Evolutionary conservation across 2,888 invertebrate species (phyloP).

Genomic region (Allygus modestus): DNA sequence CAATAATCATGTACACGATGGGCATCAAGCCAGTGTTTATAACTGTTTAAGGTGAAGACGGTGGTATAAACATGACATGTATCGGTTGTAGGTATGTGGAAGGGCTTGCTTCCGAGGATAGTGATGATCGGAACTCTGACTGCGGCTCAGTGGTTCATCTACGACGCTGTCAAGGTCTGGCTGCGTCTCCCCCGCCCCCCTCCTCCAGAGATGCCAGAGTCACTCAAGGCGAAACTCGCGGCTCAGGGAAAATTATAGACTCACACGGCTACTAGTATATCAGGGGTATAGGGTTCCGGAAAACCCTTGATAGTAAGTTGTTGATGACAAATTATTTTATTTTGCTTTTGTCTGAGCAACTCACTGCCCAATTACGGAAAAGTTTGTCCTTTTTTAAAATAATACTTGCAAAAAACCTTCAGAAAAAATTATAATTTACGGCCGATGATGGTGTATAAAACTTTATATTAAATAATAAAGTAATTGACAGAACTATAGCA

Average conservation of each 20-base stretch:
- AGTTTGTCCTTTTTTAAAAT: neutral
- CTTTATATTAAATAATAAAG: too few relatives aligned
- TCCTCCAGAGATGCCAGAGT: conserved; percentile 97
- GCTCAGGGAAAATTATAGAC: conserved; percentile 67
- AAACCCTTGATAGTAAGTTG: neutral
- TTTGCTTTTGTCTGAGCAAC: conserved; percentile 11
- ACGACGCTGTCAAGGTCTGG: conserved; percentile 94
- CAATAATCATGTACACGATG: too few relatives aligned
- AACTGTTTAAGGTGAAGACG: too few relatives aligned
- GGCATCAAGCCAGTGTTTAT: too few relatives aligned
- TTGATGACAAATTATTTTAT: neutral
- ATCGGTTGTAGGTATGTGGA: conserved; percentile 86
- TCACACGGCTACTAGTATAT: neutral
- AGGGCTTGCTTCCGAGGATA: conserved; percentile 94
- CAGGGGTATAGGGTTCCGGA: neutral
- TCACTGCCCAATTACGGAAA: neutral
- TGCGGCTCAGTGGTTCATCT: conserved; percentile 98
- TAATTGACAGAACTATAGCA: neutral
- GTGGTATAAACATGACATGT: too few relatives aligned
- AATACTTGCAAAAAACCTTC: neutral
- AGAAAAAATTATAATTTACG: neutral
- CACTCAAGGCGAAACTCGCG: conserved; percentile 84
- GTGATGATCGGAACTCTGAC: conserved; percentile 98
- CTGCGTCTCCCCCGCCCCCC: conserved; percentile 95
- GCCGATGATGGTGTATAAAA: too few relatives aligned